Percentiles rank a stretch among this genome's conserved stretches.
Evolutionary conservation across 2,888 invertebrate species (phyloP).

Genomic region (Chrysolina americana): DNA sequence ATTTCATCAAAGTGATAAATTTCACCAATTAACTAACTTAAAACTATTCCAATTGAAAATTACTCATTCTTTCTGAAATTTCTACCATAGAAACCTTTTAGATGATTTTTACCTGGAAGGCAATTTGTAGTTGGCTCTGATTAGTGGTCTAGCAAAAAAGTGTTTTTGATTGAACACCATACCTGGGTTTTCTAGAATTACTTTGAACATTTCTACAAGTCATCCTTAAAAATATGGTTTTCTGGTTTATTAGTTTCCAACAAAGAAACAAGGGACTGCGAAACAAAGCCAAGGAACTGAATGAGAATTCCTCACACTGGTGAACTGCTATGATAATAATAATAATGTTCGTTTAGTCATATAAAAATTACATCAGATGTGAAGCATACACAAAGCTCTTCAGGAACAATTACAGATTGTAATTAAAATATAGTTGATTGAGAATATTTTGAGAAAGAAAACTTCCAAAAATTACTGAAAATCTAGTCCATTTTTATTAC

Average conservation of each 20-base stretch:
- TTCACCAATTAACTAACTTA: constrained; percentile 26
- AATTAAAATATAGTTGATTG: no score
- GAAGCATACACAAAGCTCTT: no score
- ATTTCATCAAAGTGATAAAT: neutral
- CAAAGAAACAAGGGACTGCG: neutral
- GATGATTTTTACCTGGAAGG: constrained; percentile 6
- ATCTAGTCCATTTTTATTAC: no score
- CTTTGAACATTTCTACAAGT: constrained; percentile 33
- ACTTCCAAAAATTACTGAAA: no score
- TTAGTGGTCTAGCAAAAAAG: constrained; percentile 12
- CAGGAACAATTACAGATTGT: no score
- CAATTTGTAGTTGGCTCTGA: constrained; percentile 4
- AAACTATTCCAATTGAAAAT: neutral
- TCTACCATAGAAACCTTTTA: neutral
- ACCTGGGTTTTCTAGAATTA: constrained; percentile 10
- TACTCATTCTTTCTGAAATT: neutral
- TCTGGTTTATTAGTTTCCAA: neutral
- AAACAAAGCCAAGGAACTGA: neutral
- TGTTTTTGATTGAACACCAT: constrained; percentile 10
- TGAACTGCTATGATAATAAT: no score
- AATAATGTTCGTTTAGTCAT: no score
- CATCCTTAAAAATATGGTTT: constrained; percentile 21
- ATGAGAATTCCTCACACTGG: neutral
- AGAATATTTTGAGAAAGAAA: no score
- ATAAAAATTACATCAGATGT: no score